phyloP scores from a whole-genome alignment of 2,113 vertebrate species.

The Mystacornis crossleyi region DNA sequence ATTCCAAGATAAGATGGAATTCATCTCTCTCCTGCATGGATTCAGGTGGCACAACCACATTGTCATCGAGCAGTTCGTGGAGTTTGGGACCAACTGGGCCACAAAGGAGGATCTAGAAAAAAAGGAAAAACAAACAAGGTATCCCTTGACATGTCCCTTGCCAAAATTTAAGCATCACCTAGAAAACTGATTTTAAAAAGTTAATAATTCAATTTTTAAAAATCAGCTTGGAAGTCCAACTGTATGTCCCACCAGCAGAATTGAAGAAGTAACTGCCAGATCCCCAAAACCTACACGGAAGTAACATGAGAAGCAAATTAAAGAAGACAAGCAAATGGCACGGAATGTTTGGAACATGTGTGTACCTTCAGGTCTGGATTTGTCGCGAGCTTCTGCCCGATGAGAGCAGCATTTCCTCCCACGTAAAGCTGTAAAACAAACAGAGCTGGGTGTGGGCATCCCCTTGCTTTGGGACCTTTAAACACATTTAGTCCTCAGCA shows the following conservation, averaged over 20 bases:
- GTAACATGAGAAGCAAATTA: neutral
- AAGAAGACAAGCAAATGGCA: neutral
- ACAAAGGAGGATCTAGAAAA: slow-evolving; percentile 88
- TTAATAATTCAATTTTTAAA: neutral
- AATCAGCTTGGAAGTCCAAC: neutral
- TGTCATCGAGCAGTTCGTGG: slow-evolving; percentile 92
- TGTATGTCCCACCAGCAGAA: neutral
- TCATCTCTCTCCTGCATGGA: slow-evolving; percentile 93
- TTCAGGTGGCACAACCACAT: slow-evolving; percentile 89
- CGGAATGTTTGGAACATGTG: neutral
- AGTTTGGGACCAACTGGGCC: slow-evolving; percentile 96
- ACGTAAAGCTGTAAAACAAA: slow-evolving; percentile 88
- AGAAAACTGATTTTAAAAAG: neutral
- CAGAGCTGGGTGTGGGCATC: neutral
- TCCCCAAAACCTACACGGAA: neutral
- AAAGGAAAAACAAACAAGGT: neutral
- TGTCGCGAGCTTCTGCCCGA: slow-evolving; percentile 92
- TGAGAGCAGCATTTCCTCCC: slow-evolving; percentile 96
- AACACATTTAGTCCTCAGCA: neutral
- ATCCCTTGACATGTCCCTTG: neutral
- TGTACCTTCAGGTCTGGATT: slow-evolving; percentile 88
- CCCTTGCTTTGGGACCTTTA: neutral
- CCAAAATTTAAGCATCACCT: neutral
- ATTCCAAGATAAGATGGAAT: slow-evolving; percentile 97
- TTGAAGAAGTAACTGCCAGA: neutral